Conservation (phyloP, 2,113 vertebrate genomes). For the Melanotaenia duboulayi region DNA sequence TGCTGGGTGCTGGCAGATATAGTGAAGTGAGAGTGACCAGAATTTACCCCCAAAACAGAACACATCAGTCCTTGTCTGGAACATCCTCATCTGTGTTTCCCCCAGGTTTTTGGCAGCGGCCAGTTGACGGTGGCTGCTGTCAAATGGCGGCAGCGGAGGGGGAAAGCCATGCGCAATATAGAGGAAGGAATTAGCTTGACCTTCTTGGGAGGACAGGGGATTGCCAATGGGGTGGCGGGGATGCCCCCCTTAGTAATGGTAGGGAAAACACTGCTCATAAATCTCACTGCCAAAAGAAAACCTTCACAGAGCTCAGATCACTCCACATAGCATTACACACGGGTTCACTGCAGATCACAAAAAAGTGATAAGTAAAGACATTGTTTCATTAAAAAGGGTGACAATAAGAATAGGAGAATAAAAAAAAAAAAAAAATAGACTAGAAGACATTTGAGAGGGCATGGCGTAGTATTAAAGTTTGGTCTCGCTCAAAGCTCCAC, state of each 20-base stretch:
- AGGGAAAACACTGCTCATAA: no score
- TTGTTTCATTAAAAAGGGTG: neutral
- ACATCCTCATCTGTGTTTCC: neutral
- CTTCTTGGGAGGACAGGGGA: no score
- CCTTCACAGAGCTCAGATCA: neutral
- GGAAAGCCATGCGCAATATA: no score
- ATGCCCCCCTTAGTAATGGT: no score
- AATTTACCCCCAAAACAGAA: slow-evolving; percentile 22
- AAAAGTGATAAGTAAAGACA: slow-evolving; percentile 16
- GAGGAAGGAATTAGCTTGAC: no score
- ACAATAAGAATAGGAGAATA: neutral
- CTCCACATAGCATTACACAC: slow-evolving; percentile 5
- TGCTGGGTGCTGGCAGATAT: slow-evolving; percentile 41
- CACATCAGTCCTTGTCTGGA: slow-evolving; percentile 21
- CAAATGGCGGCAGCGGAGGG: no score
- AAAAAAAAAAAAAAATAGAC: slow-evolving; percentile 1
- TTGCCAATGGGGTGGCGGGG: no score
- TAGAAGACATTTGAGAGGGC: neutral
- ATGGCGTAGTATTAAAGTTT: slow-evolving; percentile 44
- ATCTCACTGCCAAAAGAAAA: slow-evolving; percentile 3
- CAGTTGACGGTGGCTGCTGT: no score
- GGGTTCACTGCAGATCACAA: slow-evolving; percentile 11
- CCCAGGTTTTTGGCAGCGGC: no score
- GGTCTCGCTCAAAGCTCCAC: slow-evolving; percentile 43
- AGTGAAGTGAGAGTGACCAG: slow-evolving; percentile 12